These are phyloP conservation scores for Ditula angustiorana DNA, from an alignment of 2,888 invertebrate genomes.

Conservation along the genomic window DNA sequence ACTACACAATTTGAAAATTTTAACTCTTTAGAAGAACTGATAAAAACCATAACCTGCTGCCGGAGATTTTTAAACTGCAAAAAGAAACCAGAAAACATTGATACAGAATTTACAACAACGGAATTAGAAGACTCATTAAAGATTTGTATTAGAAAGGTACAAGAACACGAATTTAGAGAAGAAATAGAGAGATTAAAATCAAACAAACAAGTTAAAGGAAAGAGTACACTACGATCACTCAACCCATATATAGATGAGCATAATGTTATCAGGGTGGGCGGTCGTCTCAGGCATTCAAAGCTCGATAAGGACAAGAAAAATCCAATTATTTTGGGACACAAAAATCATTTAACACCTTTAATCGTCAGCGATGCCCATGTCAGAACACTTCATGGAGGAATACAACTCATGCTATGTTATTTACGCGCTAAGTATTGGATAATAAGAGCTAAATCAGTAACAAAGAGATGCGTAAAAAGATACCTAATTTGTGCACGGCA, in stretches of 20 bases:
- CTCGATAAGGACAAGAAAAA: neutral
- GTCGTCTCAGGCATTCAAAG: conserved; percentile 3
- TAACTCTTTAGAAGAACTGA: neutral
- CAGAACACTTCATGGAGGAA: neutral
- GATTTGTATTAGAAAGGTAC: neutral
- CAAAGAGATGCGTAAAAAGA: neutral
- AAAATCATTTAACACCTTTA: neutral
- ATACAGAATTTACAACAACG: neutral
- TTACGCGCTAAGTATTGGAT: conserved; percentile 17
- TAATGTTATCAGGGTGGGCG: neutral
- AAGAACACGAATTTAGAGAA: neutral
- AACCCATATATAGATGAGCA: neutral
- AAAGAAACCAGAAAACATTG: neutral
- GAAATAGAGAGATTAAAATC: neutral
- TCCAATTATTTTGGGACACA: conserved; percentile 10
- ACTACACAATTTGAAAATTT: neutral
- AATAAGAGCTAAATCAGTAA: conserved; percentile 1
- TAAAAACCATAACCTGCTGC: neutral
- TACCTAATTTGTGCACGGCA: conserved; percentile 1
- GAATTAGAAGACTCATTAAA: neutral
- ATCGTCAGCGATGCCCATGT: neutral
- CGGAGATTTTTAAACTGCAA: conserved; percentile 1
- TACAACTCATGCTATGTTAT: neutral
- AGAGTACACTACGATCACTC: neutral
- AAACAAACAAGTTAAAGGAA: neutral